phyloP scores from a whole-genome alignment of 2,797 vertebrate genomes.

The Eleutherodactylus coqui region DNA sequence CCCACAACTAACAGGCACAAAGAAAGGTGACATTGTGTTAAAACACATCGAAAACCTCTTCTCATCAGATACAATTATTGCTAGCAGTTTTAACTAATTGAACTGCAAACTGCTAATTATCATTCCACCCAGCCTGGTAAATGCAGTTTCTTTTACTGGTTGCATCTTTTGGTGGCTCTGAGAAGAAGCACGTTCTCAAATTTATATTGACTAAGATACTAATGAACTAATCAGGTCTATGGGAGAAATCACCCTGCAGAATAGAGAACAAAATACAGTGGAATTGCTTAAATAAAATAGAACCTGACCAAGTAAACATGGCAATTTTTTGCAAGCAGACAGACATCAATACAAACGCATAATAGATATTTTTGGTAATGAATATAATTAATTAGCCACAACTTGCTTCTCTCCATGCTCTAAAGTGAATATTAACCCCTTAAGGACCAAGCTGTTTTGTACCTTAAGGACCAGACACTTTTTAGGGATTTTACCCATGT shows the following conservation, averaged over 20 bases:
- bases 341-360: neutral
- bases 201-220: constrained; percentile 49
- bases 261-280: constrained; percentile 30
- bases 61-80: constrained; percentile 48
- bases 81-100: constrained; percentile 59
- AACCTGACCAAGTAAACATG: neutral
- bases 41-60: constrained; percentile 53
- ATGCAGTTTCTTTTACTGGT: constrained; percentile 25
- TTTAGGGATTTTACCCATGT: too few relatives aligned
- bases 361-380: neutral
- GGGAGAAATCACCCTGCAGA: neutral
- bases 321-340: neutral
- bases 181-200: constrained; percentile 32
- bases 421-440: neutral
- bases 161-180: constrained; percentile 22
- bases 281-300: neutral
- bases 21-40: constrained; percentile 56
- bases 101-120: constrained; percentile 61
- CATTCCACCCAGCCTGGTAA: constrained; percentile 41
- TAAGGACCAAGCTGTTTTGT: too few relatives aligned
- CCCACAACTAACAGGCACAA: constrained; percentile 42
- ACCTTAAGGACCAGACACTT: too few relatives aligned
- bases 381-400: neutral
- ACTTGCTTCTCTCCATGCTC: neutral
- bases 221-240: constrained; percentile 56